Evolutionary conservation across 2,113 vertebrate genomes (phyloP), one percentile per base, ranked within the genome.

Genomic region (Psettodes erumei): DNA sequence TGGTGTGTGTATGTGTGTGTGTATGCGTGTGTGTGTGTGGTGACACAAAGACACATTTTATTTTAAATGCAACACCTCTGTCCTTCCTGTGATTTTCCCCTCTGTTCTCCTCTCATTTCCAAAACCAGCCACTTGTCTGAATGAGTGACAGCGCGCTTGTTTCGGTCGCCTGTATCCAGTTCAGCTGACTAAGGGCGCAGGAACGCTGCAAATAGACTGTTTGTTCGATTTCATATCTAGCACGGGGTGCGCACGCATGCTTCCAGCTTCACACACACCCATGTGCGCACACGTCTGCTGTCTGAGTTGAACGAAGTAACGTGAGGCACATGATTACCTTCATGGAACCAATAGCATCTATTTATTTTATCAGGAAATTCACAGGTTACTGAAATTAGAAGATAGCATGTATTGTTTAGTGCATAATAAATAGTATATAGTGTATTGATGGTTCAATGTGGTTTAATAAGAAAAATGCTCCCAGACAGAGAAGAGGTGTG

Each of bases 181-280:
- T 79, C 51, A 48, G 73, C 76, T 78, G 79, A 80, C 43, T 65
- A n/a, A 77, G 38, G 30, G 1, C 58, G 71, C 33, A 33, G 51
- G 4, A 76, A 79, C 27, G 47, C 45, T 53, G 18, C 67, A 27
- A 60, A 18, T 21, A 19, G 30, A 77, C 23, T n/a, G 56, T 83
- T 77, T 82, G 45, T 68, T 81, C 67, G 62, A 83, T 82, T 86
- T 86, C 70, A 74, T 73, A 75, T 84, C 1, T 18, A 9, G 3
- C 71, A 77, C 11, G 8, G 55, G 40, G 48, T 64, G 45, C 56
- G 54, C 50, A 69, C 78, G 73, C 67, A 78, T 61, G 27, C 53
- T 64, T 37, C n/a, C 35, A 3, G 18, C 54, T 74, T 63, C 56
- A 59, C 73, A 66, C 67, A 59, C 56, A 43, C 40, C 56, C 66